Percentiles rank a stretch among this genome's conserved stretches.
phyloP scores from a whole-genome alignment of 2,113 vertebrate species.

The Chrysochloris asiatica region DNA sequence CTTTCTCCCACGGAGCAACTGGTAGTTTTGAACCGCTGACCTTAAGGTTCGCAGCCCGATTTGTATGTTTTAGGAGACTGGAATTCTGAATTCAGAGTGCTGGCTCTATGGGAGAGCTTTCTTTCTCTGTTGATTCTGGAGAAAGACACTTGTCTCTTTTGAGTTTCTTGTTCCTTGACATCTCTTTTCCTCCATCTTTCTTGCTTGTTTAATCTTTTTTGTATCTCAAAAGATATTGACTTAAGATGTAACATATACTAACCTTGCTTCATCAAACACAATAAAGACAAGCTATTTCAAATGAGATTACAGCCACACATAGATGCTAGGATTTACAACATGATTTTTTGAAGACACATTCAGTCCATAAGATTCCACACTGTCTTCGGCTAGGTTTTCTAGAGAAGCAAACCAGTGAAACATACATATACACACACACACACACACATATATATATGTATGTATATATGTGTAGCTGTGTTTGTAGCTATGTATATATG shows the following conservation, averaged over 20 bases:
- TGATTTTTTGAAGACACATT: too few species aligned
- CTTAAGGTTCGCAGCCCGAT: too few species aligned
- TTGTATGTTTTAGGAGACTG: too few species aligned
- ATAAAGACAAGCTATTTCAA: not conserved
- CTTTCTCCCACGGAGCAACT: too few species aligned
- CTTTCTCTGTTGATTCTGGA: not conserved
- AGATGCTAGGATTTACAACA: not conserved
- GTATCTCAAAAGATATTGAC: not conserved
- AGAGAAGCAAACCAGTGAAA: too few species aligned
- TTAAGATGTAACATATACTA: not conserved
- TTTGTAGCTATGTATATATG: too few species aligned
- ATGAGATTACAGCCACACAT: not conserved
- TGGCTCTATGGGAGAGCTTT: not conserved
- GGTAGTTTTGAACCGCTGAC: too few species aligned
- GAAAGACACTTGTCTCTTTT: not conserved
- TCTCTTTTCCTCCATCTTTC: not conserved
- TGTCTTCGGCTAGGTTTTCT: too few species aligned
- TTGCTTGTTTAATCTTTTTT: not conserved
- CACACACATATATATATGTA: too few species aligned
- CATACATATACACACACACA: too few species aligned
- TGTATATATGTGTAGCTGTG: too few species aligned
- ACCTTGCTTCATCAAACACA: not conserved
- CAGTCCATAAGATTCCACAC: not conserved
- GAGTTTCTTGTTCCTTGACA: not conserved
- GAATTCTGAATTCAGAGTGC: not conserved